These are phyloP conservation scores for Spodoptera exigua DNA, from an alignment of 2,888 invertebrate genomes.

Conservation along the genomic window DNA sequence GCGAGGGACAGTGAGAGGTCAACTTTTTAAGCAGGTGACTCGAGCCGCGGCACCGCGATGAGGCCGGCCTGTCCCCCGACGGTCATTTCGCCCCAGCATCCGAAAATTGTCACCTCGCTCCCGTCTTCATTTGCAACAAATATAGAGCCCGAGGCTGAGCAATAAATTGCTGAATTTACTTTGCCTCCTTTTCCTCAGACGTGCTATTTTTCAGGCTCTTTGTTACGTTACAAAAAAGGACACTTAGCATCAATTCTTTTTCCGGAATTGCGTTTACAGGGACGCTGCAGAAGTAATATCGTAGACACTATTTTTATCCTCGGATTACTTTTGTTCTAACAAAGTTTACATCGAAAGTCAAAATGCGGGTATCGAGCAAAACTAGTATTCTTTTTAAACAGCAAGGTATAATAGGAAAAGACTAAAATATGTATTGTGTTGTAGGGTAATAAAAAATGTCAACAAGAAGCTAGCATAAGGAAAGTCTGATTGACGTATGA, in stretches of 20 bases:
- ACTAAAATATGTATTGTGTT: conserved; percentile 10
- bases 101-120: conserved; percentile 86
- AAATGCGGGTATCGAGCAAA: neutral
- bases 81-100: conserved; percentile 80
- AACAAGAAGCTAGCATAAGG: conserved; percentile 48
- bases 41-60: conserved; percentile 64
- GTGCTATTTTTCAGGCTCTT: conserved; percentile 84
- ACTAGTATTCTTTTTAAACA: neutral
- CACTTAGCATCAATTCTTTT: conserved; percentile 79
- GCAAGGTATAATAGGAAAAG: conserved; percentile 17
- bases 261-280: conserved; percentile 66
- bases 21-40: conserved; percentile 63
- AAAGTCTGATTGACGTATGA: conserved; percentile 63
- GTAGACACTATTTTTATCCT: conserved; percentile 29
- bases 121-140: conserved; percentile 88
- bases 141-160: conserved; percentile 80
- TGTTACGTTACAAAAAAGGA: conserved; percentile 80
- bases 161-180: conserved; percentile 87
- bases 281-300: conserved; percentile 44
- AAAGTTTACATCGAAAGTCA: conserved; percentile 2
- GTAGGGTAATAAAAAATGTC: conserved; percentile 52
- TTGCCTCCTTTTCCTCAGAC: conserved; percentile 79
- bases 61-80: conserved; percentile 71
- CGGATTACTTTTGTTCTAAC: conserved; percentile 14
- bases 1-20: conserved; percentile 34